Base-by-base conservation (phyloP, 2,797 vertebrate species). In the Choloepus didactylus region DNA sequence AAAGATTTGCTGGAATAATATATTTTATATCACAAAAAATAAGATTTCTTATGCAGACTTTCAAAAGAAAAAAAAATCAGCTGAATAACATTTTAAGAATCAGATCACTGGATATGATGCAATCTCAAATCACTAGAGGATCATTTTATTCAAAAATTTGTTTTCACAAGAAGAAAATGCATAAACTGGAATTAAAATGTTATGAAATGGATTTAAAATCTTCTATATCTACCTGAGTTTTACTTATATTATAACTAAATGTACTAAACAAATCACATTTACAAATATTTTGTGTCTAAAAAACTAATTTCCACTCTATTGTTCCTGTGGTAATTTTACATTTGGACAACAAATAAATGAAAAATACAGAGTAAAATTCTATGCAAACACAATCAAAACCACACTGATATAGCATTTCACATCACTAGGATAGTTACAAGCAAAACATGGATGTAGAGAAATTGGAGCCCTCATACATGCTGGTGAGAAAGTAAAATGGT, bases 11-110 rank as follows among this genome's bases (percentile, higher is more conserved):
- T 97, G 97, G 97, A 90, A 91, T 87, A 96, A 97, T 94, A 93
- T 90, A 96, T 97, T 97, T 97, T 96, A 96, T 84, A 88, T 85
- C 90, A 93, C 86, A 91, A 51, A 94, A 89, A 96, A 97, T 94
- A 97, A 93, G 83, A 97, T 66, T 94, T 97, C 96, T 98, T 96
- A 97, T 67, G 38, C 66, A 95, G 93, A n/a, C 51, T 96, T 96
- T 87, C 95, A 82, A 49, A 49, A 49, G 46, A 49, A 49, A 88
- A 18, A 35, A 91, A 96, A 93, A 77, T 73, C 51, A 96, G 95
- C 75, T 97, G 94, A 96, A 27, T 97, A 64, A 35, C 60, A 9
- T 75, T 44, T 89, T 66, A 80, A 94, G 83, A 16, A 97, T 86
- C 72, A 80, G 64, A 88, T 97, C 25, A 72, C 12, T 64, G 10